phyloP scores from a whole-genome alignment of 1,140 invertebrate species.

The Lepidurus arcticus region DNA sequence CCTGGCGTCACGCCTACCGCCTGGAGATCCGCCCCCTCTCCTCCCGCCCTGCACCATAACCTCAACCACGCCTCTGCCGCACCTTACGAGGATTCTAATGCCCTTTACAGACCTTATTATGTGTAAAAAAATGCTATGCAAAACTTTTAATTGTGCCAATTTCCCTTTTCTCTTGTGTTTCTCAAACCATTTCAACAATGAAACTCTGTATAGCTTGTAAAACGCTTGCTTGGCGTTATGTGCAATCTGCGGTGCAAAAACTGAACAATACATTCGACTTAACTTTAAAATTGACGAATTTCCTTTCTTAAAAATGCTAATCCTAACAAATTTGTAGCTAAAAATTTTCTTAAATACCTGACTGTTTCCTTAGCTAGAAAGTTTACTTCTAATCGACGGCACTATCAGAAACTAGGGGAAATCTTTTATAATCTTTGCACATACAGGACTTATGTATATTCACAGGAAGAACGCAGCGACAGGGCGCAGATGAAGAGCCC shows the following conservation, averaged over 20 bases:
- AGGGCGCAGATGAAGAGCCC: not conserved
- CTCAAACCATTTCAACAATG: not conserved
- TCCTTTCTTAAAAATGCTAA: not conserved
- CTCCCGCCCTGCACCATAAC: not conserved
- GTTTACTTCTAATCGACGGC: too few relatives aligned
- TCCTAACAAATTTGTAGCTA: too few relatives aligned
- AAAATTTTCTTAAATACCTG: too few relatives aligned
- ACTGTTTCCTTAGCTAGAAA: too few relatives aligned
- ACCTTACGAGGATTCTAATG: not conserved
- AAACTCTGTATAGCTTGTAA: slow-evolving; percentile 4
- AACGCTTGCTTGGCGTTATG: slow-evolving; percentile 4
- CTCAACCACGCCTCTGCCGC: not conserved
- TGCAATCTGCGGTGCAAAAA: not conserved
- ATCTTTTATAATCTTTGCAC: too few relatives aligned
- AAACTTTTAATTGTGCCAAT: not conserved
- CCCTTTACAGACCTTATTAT: slow-evolving; percentile 32
- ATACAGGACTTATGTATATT: too few relatives aligned
- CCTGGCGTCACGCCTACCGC: slow-evolving; percentile 23
- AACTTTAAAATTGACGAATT: not conserved
- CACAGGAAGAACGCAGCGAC: not conserved
- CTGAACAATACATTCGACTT: not conserved
- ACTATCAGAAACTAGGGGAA: too few relatives aligned
- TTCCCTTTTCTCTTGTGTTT: not conserved
- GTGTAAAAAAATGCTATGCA: slow-evolving; percentile 8
- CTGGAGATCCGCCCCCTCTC: slow-evolving; percentile 21